Percentiles rank a stretch among this genome's conserved stretches.
phyloP scores from a whole-genome alignment of 2,797 vertebrate genomes.

The Eulemur coronatus region DNA sequence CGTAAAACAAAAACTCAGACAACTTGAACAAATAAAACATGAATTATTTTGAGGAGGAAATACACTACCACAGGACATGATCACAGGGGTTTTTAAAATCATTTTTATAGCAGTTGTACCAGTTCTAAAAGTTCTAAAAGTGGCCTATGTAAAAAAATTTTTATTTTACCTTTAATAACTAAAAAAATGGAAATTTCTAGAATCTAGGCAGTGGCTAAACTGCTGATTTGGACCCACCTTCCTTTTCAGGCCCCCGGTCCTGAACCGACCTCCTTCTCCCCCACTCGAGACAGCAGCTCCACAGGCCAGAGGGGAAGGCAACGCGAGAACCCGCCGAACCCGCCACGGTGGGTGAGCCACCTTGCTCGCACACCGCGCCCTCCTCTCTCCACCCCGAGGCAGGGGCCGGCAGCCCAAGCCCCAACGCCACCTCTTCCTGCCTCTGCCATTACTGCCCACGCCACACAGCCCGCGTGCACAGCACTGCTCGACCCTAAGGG shows the following conservation, averaged over 20 bases:
- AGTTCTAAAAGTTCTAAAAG: neutral
- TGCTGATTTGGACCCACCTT: neutral
- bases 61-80: too few relatives aligned
- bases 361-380: too few relatives aligned
- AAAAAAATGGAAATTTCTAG: neutral
- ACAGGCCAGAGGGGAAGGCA: neutral
- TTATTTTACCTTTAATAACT: neutral
- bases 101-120: neutral
- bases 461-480: too few relatives aligned
- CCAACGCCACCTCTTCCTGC: slow-evolving; percentile 35
- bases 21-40: neutral
- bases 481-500: too few relatives aligned
- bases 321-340: too few relatives aligned
- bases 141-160: neutral
- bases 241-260: neutral
- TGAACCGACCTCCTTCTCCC: neutral
- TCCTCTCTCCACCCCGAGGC: too few relatives aligned
- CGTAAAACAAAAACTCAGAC: neutral
- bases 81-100: neutral
- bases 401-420: too few relatives aligned
- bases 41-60: neutral
- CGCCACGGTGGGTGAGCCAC: too few relatives aligned
- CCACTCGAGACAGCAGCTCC: neutral
- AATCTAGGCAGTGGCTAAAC: neutral
- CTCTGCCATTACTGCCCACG: slow-evolving; percentile 83